phyloP scores from a whole-genome alignment of 2,888 invertebrate species.

The Poecilus cupreus region DNA sequence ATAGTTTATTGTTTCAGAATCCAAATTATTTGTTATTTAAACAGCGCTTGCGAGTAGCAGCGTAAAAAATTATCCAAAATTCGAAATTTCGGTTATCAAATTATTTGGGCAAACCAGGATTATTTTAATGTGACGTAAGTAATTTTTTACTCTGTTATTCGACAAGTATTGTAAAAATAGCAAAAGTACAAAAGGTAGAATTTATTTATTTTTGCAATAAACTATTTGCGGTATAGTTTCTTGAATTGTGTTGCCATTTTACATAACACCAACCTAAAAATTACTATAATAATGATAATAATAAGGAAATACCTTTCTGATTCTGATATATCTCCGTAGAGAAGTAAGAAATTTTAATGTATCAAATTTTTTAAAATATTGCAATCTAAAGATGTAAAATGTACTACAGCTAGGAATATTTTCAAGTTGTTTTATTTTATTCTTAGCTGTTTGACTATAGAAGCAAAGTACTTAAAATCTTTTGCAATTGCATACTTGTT shows the following conservation, averaged over 20 bases:
- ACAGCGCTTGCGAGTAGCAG: background rate
- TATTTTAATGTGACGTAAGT: background rate
- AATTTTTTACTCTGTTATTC: constrained; percentile 1
- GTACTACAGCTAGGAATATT: constrained; percentile 30
- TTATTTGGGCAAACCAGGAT: background rate
- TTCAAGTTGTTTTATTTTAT: constrained; percentile 30
- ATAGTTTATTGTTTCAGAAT: constrained; percentile 46
- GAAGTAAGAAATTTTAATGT: constrained; percentile 47
- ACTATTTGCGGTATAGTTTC: constrained; percentile 40
- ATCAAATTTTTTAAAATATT: constrained; percentile 53
- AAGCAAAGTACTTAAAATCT: constrained; percentile 19
- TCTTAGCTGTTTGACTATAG: constrained; percentile 32
- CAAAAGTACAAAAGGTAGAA: constrained; percentile 41
- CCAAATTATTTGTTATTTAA: too few species aligned
- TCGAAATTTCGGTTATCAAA: background rate
- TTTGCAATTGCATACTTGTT: constrained; percentile 3
- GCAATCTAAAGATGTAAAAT: constrained; percentile 35
- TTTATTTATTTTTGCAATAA: constrained; percentile 17
- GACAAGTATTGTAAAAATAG: constrained; percentile 9
- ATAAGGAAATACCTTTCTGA: constrained; percentile 45
- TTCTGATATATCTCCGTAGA: constrained; percentile 51
- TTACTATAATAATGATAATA: constrained; percentile 48
- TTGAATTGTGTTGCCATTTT: constrained; percentile 43
- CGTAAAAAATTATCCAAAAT: background rate
- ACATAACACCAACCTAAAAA: constrained; percentile 50